Conservation (phyloP, 23 tunicate genomes). For the Botrylloides violaceus region DNA sequence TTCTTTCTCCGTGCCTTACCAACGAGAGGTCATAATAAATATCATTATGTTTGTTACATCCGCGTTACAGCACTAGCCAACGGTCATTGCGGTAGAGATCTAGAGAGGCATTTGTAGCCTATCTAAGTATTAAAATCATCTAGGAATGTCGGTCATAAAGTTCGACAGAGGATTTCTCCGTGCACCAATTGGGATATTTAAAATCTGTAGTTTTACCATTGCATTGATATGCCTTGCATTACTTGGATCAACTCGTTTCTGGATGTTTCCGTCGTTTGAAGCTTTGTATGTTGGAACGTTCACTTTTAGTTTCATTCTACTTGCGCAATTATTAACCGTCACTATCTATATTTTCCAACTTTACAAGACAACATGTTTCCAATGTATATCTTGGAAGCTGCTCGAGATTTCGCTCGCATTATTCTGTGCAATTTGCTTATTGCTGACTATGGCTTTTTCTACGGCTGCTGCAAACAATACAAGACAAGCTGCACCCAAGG, state of each 20-base stretch:
- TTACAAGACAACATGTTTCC: not conserved
- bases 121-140: too few species aligned
- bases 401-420: not conserved
- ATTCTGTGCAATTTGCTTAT: not conserved
- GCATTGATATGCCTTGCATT: not conserved
- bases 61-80: too few species aligned
- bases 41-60: too few species aligned
- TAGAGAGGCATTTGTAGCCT: too few species aligned
- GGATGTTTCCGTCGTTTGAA: not conserved
- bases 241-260: not conserved
- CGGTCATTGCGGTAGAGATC: too few species aligned
- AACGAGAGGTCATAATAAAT: too few species aligned
- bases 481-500: not conserved
- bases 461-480: not conserved
- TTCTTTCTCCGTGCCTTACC: too few species aligned
- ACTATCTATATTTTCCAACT: not conserved
- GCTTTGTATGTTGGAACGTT: not conserved
- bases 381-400: not conserved
- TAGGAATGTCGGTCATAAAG: too few species aligned
- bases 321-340: not conserved
- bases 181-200: not conserved
- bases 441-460: not conserved
- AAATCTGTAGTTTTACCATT: not conserved
- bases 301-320: not conserved
- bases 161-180: not conserved